phyloP scores from a whole-genome alignment of 1,140 invertebrate genomes.

The Coelopa frigida region DNA sequence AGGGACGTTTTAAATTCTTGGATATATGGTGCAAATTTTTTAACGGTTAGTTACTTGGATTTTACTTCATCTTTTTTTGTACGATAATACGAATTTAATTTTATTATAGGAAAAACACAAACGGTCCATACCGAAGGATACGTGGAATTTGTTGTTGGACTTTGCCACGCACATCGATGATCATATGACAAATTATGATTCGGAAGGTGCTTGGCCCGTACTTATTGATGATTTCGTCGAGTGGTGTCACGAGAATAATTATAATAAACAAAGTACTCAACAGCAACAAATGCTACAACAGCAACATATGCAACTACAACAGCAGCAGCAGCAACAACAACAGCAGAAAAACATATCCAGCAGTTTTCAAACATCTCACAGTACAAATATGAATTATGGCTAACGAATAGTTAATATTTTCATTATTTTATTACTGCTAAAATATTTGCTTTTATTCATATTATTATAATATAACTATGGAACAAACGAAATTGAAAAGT shows the following conservation, averaged over 20 bases:
- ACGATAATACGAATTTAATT: neutral
- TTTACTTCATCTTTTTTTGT: neutral
- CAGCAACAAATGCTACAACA: conserved; percentile 16
- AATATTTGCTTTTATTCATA: conserved; percentile 40
- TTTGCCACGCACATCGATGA: conserved; percentile 93
- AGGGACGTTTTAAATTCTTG: conserved; percentile 84
- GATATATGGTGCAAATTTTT: conserved; percentile 95
- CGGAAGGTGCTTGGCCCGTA: conserved; percentile 98
- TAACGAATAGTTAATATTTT: conserved; percentile 27
- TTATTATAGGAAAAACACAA: conserved; percentile 82
- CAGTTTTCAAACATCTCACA: conserved; percentile 41
- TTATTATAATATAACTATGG: conserved; percentile 35
- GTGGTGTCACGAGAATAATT: conserved; percentile 58
- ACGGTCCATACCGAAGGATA: conserved; percentile 95
- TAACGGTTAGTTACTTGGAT: conserved; percentile 55
- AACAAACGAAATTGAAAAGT: too few relatives aligned
- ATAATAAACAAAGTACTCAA: neutral
- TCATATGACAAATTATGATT: conserved; percentile 95
- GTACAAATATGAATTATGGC: conserved; percentile 45
- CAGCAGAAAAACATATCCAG: conserved; percentile 40
- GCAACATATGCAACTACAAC: conserved; percentile 12
- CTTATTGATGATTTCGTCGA: conserved; percentile 99
- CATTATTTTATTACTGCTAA: too few relatives aligned
- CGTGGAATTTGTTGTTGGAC: conserved; percentile 95
- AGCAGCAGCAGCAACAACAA: conserved; percentile 3